Conservation (phyloP, 2,797 vertebrate genomes). For the Leontocebus nigricollis region DNA sequence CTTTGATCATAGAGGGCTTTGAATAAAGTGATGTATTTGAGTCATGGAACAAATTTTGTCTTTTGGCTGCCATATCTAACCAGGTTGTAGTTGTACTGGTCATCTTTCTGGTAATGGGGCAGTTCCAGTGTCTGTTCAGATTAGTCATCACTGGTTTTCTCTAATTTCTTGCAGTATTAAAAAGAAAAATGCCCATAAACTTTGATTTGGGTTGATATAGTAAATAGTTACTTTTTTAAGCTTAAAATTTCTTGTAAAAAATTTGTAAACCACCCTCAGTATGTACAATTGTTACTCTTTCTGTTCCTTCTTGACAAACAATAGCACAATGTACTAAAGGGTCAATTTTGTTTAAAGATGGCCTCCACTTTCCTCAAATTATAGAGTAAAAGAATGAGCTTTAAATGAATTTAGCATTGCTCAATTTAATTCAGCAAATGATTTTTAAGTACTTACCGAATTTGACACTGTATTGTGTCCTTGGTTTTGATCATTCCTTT, state of each 20-base stretch:
- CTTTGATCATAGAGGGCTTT: background rate
- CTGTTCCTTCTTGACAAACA: background rate
- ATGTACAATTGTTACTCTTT: background rate
- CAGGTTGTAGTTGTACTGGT: background rate
- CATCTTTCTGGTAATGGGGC: background rate
- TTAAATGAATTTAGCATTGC: background rate
- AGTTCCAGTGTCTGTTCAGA: background rate
- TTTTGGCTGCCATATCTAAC: background rate
- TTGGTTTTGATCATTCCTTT: slow-evolving; percentile 24
- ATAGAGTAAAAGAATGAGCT: background rate
- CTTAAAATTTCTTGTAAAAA: background rate
- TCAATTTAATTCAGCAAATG: background rate
- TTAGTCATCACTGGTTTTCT: background rate
- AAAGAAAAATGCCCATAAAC: background rate
- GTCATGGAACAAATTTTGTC: background rate
- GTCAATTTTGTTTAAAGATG: background rate
- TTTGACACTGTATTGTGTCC: background rate
- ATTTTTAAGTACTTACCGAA: background rate
- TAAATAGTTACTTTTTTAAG: background rate
- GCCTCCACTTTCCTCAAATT: background rate
- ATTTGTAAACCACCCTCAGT: background rate
- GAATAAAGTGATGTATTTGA: background rate
- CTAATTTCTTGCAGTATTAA: background rate
- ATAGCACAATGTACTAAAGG: background rate
- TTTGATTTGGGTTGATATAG: background rate